A percentile compares a stretch with the other conserved stretches of the same genome.
Conservation (phyloP, 2,888 invertebrate species). For the Scaptomyza reducta region DNA sequence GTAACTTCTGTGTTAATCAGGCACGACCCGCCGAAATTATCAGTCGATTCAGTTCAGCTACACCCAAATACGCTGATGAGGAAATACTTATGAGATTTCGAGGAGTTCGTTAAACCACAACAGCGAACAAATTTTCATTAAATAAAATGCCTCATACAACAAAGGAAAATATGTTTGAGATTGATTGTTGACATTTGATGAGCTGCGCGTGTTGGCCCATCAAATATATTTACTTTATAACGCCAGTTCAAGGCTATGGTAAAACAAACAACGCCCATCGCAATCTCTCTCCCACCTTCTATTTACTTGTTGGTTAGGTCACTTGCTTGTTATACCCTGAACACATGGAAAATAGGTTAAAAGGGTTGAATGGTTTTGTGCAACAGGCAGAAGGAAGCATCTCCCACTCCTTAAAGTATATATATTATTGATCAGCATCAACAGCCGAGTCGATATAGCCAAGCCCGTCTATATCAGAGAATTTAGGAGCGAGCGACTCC, state of each 20-base stretch:
- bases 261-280: constrained; percentile 29
- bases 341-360: too few species aligned
- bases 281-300: neutral
- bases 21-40: constrained; percentile 29
- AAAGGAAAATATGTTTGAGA: constrained; percentile 18
- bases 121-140: constrained; percentile 14
- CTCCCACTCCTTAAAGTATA: too few species aligned
- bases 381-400: too few species aligned
- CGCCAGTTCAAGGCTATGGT: constrained; percentile 38
- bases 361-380: too few species aligned
- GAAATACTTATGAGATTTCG: constrained; percentile 32
- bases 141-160: constrained; percentile 24
- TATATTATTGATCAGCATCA: too few species aligned
- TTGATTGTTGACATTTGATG: constrained; percentile 31
- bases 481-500: too few species aligned
- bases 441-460: too few species aligned
- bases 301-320: constrained; percentile 51
- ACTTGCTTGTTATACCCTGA: too few species aligned
- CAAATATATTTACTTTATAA: constrained; percentile 18
- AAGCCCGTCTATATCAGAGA: too few species aligned
- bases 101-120: constrained; percentile 63
- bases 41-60: constrained; percentile 20
- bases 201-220: constrained; percentile 33
- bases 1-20: constrained; percentile 31
- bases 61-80: constrained; percentile 13